Evolutionary conservation across 53 echinoderm and acorn worm genomes (phyloP).

Genomic region (Crossaster papposus): DNA sequence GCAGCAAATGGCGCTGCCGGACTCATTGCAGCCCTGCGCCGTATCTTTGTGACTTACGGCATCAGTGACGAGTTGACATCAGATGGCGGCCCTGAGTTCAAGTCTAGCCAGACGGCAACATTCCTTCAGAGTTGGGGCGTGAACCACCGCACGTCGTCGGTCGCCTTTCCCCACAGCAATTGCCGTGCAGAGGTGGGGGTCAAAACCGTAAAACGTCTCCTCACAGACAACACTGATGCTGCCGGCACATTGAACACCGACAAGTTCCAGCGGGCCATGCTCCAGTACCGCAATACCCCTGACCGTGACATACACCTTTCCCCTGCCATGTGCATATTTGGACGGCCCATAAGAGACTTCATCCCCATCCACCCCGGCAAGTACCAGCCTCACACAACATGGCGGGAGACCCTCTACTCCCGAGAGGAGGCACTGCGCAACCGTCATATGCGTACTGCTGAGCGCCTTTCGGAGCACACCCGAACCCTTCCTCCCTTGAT

Average conservation of each 20-base stretch:
- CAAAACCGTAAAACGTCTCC: constrained; percentile 62
- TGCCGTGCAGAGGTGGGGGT: constrained; percentile 67
- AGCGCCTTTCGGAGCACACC: constrained; percentile 53
- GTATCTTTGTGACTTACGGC: constrained; percentile 63
- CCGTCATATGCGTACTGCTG: constrained; percentile 64
- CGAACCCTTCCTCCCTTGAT: constrained; percentile 47
- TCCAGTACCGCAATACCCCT: constrained; percentile 70
- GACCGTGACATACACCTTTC: constrained; percentile 58
- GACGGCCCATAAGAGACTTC: constrained; percentile 63
- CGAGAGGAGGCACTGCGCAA: constrained; percentile 60
- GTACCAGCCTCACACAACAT: constrained; percentile 64
- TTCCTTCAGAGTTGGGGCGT: constrained; percentile 68
- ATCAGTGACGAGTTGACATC: constrained; percentile 65
- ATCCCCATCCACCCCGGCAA: constrained; percentile 64
- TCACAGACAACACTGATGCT: constrained; percentile 52
- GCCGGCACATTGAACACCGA: constrained; percentile 57
- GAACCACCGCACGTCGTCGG: constrained; percentile 57
- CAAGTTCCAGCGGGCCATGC: constrained; percentile 61
- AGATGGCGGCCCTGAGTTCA: constrained; percentile 70
- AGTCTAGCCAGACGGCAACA: constrained; percentile 8
- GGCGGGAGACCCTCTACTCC: constrained; percentile 47
- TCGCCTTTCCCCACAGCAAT: constrained; percentile 67
- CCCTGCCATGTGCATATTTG: constrained; percentile 70
- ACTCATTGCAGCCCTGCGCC: constrained; percentile 53
- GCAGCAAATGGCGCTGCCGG: constrained; percentile 46